Evolutionary conservation across 1,140 invertebrate species (phyloP).

Genomic region (Eupeodes corollae): DNA sequence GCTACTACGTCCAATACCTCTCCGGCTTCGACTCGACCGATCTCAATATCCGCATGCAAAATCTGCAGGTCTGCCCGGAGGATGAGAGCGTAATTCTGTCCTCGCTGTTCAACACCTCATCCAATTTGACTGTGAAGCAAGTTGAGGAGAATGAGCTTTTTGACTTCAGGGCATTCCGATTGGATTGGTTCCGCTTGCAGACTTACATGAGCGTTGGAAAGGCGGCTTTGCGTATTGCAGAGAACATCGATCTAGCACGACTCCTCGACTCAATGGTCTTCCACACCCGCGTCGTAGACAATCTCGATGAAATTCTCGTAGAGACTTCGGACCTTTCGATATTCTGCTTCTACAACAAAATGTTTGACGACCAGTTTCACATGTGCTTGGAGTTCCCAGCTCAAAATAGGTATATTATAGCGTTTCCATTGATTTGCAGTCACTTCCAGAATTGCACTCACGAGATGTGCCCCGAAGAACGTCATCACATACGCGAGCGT

Average conservation of each 20-base stretch:
- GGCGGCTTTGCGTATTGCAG: conserved; percentile 68
- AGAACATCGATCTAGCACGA: conserved; percentile 76
- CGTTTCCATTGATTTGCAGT: conserved; percentile 93
- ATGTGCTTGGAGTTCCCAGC: conserved; percentile 98
- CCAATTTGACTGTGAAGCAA: conserved; percentile 83
- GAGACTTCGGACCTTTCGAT: conserved; percentile 96
- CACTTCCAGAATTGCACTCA: conserved; percentile 98
- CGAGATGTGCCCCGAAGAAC: conserved; percentile 96
- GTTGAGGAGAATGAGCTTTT: conserved; percentile 94
- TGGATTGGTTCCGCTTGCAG: conserved; percentile 97
- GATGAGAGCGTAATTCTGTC: conserved; percentile 91
- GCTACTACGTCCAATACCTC: conserved; percentile 96
- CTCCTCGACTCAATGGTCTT: conserved; percentile 93
- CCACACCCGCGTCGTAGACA: conserved; percentile 97
- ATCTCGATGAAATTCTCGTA: conserved; percentile 91
- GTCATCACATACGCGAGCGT: conserved; percentile 89
- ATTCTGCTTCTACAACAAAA: conserved; percentile 94
- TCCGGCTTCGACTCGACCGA: conserved; percentile 90
- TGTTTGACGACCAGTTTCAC: conserved; percentile 96
- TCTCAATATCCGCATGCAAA: conserved; percentile 84
- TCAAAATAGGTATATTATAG: conserved; percentile 93
- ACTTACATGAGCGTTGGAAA: conserved; percentile 84
- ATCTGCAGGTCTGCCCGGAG: conserved; percentile 73
- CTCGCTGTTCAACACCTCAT: conserved; percentile 82
- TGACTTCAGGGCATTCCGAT: conserved; percentile 85